A percentile compares a stretch with the other conserved stretches of the same genome.
Evolutionary conservation across 2,797 vertebrate species (phyloP).

Genomic region (Muscicapa striata): DNA sequence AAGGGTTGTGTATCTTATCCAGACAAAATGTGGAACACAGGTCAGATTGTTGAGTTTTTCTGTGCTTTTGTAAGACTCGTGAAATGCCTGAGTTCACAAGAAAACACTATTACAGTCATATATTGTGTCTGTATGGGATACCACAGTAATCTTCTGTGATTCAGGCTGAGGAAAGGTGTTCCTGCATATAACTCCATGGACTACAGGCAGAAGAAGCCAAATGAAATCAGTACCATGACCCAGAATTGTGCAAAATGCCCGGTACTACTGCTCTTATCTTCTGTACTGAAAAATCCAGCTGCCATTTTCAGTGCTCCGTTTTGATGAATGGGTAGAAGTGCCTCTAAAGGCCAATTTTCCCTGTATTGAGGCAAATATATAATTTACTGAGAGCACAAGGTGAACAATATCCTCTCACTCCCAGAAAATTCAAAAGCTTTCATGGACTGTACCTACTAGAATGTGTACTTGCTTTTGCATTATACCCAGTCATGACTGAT

Average conservation of each 20-base stretch:
- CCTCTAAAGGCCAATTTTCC: background rate
- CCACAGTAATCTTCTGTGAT: background rate
- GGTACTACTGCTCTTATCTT: background rate
- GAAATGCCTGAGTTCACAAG: background rate
- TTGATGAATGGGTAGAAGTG: background rate
- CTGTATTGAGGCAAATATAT: background rate
- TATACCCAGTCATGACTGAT: background rate
- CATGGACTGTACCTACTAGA: background rate
- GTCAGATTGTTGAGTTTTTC: background rate
- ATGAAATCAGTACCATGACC: background rate
- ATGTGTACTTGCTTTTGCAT: background rate
- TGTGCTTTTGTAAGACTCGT: background rate
- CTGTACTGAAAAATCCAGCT: accelerated
- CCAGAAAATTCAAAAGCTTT: background rate
- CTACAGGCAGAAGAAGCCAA: background rate
- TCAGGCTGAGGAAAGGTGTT: background rate
- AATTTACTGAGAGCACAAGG: background rate
- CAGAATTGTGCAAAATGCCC: background rate
- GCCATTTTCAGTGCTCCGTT: background rate
- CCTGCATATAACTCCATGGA: background rate
- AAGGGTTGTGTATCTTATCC: background rate
- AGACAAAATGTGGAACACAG: background rate
- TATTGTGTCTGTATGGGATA: background rate
- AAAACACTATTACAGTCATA: background rate
- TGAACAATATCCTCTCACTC: background rate